Evolutionary conservation across 2,797 vertebrate species (phyloP), one percentile per base, ranked within the genome.

Genomic region (Aldrovandia affinis): DNA sequence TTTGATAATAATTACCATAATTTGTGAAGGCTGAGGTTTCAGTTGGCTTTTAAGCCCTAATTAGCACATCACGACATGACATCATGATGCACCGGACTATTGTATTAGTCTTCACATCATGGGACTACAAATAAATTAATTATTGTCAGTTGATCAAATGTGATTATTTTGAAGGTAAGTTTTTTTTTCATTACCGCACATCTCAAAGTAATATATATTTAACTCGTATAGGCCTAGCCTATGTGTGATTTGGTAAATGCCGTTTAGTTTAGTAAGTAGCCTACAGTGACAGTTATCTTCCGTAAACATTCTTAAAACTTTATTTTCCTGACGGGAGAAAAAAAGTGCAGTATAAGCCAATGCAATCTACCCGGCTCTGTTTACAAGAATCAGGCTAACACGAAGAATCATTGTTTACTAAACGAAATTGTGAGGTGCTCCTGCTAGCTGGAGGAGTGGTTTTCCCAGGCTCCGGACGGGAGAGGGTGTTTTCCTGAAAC

Each of bases 381-480:
- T 85, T 85, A 80, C 84, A 83, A 83, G 68, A 20, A 80, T 81
- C 84, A 70, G 85, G 85, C 85, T 88, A 87, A 85, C 79, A 50
- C 63, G 77, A 75, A 63, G 83, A 83, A 61, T 36, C 22, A 79
- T 54, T 88, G 86, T 87, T 83, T 85, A 82, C 83, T 84, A 63
- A 83, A 84, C 61, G 82, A 88, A 85, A 84, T 78, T 78, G 77
- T 83, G 78, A 78, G 42, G 84, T 78, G 36, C 22, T 73, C 52
- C 57, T 73, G 82, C 5, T 47, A 85, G 85, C 12, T 18, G 86
- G 86, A 84, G 88, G 88, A 78, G 88, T 85, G 86, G 89, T 88
- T 90, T 91, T 90, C 92, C 90, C 89, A 89, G 30, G 85, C 57
- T 85, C 30, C 30, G 12, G 14, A 61, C 68, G 75, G 33, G 42